phyloP scores from a whole-genome alignment of 1,140 invertebrate species.

The Nebria ingens region DNA sequence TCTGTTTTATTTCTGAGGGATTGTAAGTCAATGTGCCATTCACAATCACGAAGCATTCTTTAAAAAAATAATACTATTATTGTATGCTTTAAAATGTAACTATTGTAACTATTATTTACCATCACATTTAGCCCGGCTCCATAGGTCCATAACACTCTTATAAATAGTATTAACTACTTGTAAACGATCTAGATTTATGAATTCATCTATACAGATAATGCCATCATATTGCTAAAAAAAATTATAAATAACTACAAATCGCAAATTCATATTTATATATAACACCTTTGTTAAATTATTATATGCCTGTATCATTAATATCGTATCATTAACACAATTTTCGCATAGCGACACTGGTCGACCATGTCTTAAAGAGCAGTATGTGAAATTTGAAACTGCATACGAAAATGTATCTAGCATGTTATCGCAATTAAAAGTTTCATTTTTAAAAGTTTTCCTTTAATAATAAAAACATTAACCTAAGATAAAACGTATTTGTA shows the following conservation, averaged over 20 bases:
- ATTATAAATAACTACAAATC: constrained; percentile 14
- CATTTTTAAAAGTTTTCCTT: no score
- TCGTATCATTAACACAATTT: constrained; percentile 40
- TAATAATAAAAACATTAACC: no score
- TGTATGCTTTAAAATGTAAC: constrained; percentile 13
- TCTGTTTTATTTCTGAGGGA: constrained; percentile 36
- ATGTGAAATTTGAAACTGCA: constrained; percentile 38
- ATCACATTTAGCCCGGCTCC: constrained; percentile 44
- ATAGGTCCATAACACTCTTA: constrained; percentile 37
- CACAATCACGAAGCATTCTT: constrained; percentile 41
- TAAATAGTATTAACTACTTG: constrained; percentile 40
- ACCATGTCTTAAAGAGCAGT: constrained; percentile 41
- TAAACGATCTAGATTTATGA: constrained; percentile 42
- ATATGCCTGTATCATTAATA: constrained; percentile 36
- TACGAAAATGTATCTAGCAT: no score
- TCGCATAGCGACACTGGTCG: constrained; percentile 43
- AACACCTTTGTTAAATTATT: constrained; percentile 35
- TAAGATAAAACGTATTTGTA: no score
- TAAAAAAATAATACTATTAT: constrained; percentile 22
- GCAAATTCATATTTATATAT: constrained; percentile 21
- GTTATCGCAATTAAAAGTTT: no score
- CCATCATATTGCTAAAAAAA: constrained; percentile 28
- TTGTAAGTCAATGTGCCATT: constrained; percentile 28
- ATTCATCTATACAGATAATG: constrained; percentile 39
- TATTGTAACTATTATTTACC: constrained; percentile 31